Percentiles rank a stretch among this genome's conserved stretches.
Conservation (phyloP, 2,888 invertebrate genomes). For the Xanthorhoe designata region DNA sequence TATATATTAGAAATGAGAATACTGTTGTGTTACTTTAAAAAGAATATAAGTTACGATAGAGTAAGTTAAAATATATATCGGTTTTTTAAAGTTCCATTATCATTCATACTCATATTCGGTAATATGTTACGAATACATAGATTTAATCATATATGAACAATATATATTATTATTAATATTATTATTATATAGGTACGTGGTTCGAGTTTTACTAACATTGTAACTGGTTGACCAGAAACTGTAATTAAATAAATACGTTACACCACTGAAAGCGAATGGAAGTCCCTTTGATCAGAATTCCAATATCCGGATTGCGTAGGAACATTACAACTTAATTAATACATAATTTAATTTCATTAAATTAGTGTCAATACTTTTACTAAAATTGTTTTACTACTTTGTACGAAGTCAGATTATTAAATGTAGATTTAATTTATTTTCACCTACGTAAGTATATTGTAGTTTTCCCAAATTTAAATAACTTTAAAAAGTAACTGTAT, state of each 20-base stretch:
- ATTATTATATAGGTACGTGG: too few relatives aligned
- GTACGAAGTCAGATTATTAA: not conserved
- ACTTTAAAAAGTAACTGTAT: not conserved
- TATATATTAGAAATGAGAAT: too few relatives aligned
- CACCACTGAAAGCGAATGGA: not conserved
- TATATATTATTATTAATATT: too few relatives aligned
- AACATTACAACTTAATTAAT: not conserved
- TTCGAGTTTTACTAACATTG: not conserved
- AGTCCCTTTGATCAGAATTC: not conserved
- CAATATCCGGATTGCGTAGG: not conserved
- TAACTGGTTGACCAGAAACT: not conserved
- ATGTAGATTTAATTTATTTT: not conserved
- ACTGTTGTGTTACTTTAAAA: too few relatives aligned
- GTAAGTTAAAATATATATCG: too few relatives aligned
- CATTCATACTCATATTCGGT: too few relatives aligned
- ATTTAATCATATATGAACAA: not conserved
- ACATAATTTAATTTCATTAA: not conserved
- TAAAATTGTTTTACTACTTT: not conserved
- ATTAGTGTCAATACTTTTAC: not conserved
- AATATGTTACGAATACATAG: too few relatives aligned
- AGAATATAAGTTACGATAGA: too few relatives aligned
- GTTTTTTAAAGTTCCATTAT: too few relatives aligned
- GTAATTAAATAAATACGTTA: not conserved
- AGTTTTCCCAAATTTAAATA: not conserved
- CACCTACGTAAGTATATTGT: not conserved